Conservation (phyloP, 2,888 invertebrate genomes). For the Rhingia rostrata region DNA sequence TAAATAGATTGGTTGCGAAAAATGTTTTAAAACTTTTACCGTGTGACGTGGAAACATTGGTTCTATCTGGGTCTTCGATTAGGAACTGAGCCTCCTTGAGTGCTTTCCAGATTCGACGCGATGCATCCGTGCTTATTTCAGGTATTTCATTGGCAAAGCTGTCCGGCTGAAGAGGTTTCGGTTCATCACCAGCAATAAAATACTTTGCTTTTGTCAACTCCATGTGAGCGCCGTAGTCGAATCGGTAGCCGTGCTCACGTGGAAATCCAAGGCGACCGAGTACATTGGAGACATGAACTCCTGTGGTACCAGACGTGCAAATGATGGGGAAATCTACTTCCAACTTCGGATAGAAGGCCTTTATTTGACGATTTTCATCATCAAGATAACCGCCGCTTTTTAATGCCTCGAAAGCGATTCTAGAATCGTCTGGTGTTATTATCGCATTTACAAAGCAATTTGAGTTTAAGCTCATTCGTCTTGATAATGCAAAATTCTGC, state of each 20-base stretch:
- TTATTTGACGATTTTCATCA: conserved; percentile 17
- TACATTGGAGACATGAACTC: conserved; percentile 45
- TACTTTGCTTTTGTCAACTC: conserved; percentile 61
- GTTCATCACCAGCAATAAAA: conserved; percentile 37
- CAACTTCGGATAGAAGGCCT: conserved; percentile 25
- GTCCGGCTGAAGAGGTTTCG: conserved; percentile 38
- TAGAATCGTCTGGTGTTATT: conserved; percentile 8
- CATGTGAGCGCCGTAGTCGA: conserved; percentile 49
- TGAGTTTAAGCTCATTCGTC: background rate
- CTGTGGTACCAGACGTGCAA: conserved; percentile 32
- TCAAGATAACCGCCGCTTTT: conserved; percentile 25
- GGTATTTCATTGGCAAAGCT: conserved; percentile 29
- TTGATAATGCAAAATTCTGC: conserved; percentile 9
- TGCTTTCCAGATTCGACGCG: conserved; percentile 47
- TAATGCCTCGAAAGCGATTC: conserved; percentile 27
- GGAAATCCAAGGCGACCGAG: conserved; percentile 56
- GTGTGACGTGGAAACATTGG: conserved; percentile 22
- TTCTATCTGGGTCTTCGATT: conserved; percentile 32
- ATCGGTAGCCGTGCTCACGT: conserved; percentile 62
- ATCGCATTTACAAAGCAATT: conserved; percentile 18
- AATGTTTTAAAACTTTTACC: conserved; percentile 31
- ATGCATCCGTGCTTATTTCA: background rate
- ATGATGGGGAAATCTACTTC: conserved; percentile 29
- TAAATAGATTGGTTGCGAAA: conserved; percentile 12
- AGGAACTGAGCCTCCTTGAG: conserved; percentile 28